Evolutionary conservation across 2,888 invertebrate genomes (phyloP), one percentile per base, ranked within the genome.

Genomic region (Thyatira batis): DNA sequence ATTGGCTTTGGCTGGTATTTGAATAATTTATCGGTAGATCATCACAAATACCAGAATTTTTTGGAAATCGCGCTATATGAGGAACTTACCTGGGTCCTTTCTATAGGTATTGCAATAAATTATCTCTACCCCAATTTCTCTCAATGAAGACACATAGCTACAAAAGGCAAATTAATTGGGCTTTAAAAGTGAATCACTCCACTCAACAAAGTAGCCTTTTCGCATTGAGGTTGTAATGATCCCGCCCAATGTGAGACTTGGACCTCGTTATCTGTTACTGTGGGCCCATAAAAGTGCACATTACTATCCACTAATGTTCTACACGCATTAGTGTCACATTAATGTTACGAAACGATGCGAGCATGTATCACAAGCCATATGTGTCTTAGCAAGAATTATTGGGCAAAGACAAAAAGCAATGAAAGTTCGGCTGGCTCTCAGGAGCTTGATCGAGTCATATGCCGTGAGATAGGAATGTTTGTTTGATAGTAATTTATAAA

Each of bases 261-360:
- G 73, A 71, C 54, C 71, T 65, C 71, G 73, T 78, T 85, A 87
- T 87, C 85, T 79, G 57, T 58, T 71, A 65, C 68, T 75, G 76
- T 73, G 69, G 72, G 71, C 73, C 82, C 84, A 78, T 89, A 87
- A 89, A 89, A 89, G 78, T 76, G 76, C 72, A 79, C 82, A 85
- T 89, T 85, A 88, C 78, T 76, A 78, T 69, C 76, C 71, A 71
- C 82, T 90, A 90, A 91, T 90, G 89, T 79, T 68, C 71, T 65
- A 71, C 73, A 70, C 80, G 83, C 89, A 89, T 90, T 89, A 89
- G 83, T 78, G 84, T 78, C 85, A 78, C 86, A 86, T 87, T 85
- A 80, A 76, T 76, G 71, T 89, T 89, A 82, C 84, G 84, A 82
- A 87, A 89, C 73, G 73, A 71, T 65, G 70, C n/a, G 33, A 39